A percentile compares a stretch with the other conserved stretches of the same genome.
These are phyloP conservation scores for Malurus cyaneus DNA, from an alignment of 2,113 vertebrate genomes.

Conservation along the genomic window DNA sequence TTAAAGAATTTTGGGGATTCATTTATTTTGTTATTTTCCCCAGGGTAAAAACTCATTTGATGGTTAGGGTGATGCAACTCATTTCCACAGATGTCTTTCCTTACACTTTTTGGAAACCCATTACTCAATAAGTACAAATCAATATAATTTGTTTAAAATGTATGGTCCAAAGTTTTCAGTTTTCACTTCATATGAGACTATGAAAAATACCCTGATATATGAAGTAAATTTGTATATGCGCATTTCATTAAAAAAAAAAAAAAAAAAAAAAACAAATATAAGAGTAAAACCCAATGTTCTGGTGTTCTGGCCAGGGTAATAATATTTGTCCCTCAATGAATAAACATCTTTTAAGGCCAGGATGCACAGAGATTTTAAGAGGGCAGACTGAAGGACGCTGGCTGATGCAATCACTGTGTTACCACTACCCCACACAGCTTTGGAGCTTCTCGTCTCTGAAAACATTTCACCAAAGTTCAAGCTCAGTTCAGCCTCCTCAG, in stretches of 20 bases:
- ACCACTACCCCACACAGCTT: neutral
- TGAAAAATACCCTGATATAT: too few relatives aligned
- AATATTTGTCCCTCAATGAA: neutral
- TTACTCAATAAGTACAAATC: neutral
- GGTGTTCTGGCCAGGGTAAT: neutral
- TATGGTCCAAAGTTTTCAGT: neutral
- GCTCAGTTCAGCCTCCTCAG: neutral
- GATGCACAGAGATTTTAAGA: neutral
- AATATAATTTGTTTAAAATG: neutral
- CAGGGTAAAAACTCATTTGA: neutral
- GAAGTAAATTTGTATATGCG: too few relatives aligned
- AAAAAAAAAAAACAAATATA: neutral
- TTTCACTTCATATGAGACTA: neutral
- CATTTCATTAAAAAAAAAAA: neutral
- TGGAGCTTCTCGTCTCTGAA: neutral
- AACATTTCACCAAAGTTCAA: neutral
- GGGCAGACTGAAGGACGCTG: neutral
- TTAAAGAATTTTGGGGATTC: neutral
- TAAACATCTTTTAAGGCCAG: neutral
- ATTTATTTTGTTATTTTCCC: neutral
- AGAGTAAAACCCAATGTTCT: fast-evolving
- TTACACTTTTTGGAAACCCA: neutral
- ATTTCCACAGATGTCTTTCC: neutral
- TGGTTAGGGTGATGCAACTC: neutral
- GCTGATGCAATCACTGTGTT: neutral